phyloP scores from a whole-genome alignment of 2,797 vertebrate genomes.

The Sebastes nivosus region DNA sequence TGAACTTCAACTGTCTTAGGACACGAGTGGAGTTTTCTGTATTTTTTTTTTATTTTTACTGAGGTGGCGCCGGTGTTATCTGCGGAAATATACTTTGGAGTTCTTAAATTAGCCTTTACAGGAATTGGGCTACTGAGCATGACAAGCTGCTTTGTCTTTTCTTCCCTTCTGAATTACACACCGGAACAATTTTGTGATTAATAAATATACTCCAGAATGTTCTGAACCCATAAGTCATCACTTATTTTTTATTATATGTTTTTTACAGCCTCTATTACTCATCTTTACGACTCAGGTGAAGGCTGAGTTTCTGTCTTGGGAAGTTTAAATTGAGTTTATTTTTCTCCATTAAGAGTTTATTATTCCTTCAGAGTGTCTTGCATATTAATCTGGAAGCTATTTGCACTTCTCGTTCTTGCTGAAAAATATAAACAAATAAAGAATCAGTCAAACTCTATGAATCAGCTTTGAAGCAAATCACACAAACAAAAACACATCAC shows the following conservation, averaged over 20 bases:
- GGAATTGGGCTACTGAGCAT: too few species aligned
- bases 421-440: background rate
- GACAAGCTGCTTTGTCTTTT: too few species aligned
- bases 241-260: background rate
- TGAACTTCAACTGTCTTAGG: too few species aligned
- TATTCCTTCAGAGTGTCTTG: background rate
- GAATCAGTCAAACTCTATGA: background rate
- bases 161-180: too few species aligned
- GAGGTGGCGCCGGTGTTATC: too few species aligned
- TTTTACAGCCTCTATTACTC: background rate
- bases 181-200: too few species aligned
- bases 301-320: background rate
- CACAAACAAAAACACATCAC: conserved; percentile 26
- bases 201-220: too few species aligned
- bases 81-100: too few species aligned
- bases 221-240: too few species aligned
- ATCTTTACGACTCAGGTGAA: background rate
- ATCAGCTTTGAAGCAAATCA: conserved; percentile 15
- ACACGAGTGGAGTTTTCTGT: too few species aligned
- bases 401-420: background rate
- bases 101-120: too few species aligned
- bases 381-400: conserved; percentile 19
- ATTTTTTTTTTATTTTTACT: too few species aligned
- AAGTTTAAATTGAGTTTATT: conserved; percentile 6
- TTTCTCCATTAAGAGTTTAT: background rate